Evolutionary conservation across 1,140 invertebrate genomes (phyloP), one percentile per base, ranked within the genome.

Genomic region (Ruditapes philippinarum): DNA sequence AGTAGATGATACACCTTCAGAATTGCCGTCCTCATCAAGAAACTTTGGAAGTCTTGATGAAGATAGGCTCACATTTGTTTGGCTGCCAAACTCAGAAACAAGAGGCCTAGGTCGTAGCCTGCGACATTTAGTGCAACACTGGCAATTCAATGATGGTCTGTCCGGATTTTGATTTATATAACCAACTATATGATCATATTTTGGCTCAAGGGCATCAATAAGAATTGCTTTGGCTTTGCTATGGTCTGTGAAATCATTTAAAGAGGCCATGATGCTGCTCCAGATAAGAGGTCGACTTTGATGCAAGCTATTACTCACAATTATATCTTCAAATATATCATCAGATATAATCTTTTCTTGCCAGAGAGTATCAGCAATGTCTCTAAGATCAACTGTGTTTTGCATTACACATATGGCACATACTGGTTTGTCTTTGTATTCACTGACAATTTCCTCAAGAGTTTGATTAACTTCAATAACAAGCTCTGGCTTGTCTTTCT

Each of bases 341-440:
- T 73, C 45, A 22, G 62, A 40, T 42, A 84, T 84, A 3, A 84
- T 73, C 11, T 54, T 73, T 54, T 73, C 31, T n/a, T 25, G 33
- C 82, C 62, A 84, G 2, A 84, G 82, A 49, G 7, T 2, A 36
- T 84, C 62, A 22, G 36, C 82, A 40, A 84, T 57, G 74, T 84
- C 82, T 68, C 36, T 84, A n/a, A 84, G 22, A 73, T 84, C 82
- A 19, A 84, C 82, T 36, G 62, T 70, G 28, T 36, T 2, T 33
- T 54, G 65, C 62, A 84, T 54, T 5, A 84, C 82, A 54, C 82
- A 84, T 2, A 84, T 73, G 1, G 45, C 82, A 74, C 82, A 84
- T 11, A 49, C 40, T 36, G 82, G 49, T 54, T 84, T 73, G 25
- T 54, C 9, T 51, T 54, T 73, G 28, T 84, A 36, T 51, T 84